Evolutionary conservation across 2,888 invertebrate genomes (phyloP), one percentile per base, ranked within the genome.

Genomic region (Stegana nigrithorax): DNA sequence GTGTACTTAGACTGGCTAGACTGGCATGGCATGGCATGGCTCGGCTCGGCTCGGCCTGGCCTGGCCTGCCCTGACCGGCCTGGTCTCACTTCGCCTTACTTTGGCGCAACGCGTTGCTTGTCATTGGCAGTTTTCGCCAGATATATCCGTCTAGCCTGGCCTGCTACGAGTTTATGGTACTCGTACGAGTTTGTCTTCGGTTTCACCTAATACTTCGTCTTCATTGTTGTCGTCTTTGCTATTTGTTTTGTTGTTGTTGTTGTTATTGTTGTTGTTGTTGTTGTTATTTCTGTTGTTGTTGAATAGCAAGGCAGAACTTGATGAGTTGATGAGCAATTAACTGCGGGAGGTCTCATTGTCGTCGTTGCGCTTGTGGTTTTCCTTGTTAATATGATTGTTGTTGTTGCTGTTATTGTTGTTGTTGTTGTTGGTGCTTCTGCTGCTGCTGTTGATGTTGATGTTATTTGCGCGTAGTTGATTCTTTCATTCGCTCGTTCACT

Each of bases 251-350:
- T 26, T n/a, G 6, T 68, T 70, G 45, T 42, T 59, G 59, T 64
- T 64, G 59, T 61, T 65, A 73, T 73, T 72, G 67, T 71, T 70
- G 67, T 66, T 73, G 66, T 64, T 72, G 71, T 73, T 78, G 17
- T 23, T 47, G 17, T 47, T 47, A 21, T 3, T 27, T 60, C 78
- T 73, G 78, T 80, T 66, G 74, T 74, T 76, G 76, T 74, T 81
- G 82, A 81, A 82, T 81, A 82, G 80, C 81, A 83, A 82, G 83
- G 83, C 83, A 83, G 83, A 80, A 82, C 83, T 81, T 80, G 82
- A 83, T 81, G 82, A 81, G 81, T 79, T 83, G 83, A 82, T 80
- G 81, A 80, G 82, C 83, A 83, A 83, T 83, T 83, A 83, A 82
- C 84, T 78, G 81, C 82, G 84, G 83, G 83, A 81, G 83, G 83